These are phyloP conservation scores for Pseudeuparius sepicola DNA, from an alignment of 2,888 invertebrate species.

Conservation along the genomic window DNA sequence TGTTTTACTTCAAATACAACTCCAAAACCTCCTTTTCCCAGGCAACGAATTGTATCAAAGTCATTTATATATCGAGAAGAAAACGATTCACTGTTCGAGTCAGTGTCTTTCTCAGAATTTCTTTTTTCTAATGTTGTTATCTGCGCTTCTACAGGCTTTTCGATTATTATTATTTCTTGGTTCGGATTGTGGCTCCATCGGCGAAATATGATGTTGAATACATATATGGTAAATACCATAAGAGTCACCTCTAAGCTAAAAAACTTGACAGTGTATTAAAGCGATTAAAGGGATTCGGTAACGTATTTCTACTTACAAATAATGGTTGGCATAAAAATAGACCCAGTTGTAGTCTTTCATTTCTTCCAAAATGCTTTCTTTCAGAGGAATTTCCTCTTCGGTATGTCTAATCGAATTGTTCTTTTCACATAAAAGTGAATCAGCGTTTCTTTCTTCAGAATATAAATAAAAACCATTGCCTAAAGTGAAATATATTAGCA, in stretches of 20 bases:
- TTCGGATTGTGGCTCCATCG: slow-evolving; percentile 18
- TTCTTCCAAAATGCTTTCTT: no score
- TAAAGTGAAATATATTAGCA: no score
- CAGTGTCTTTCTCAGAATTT: slow-evolving; percentile 23
- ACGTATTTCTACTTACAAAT: no score
- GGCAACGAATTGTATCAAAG: slow-evolving; percentile 69
- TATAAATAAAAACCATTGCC: slow-evolving; percentile 73
- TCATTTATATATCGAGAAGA: slow-evolving; percentile 69
- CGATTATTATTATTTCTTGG: slow-evolving; percentile 25
- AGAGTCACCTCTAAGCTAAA: slow-evolving; percentile 22
- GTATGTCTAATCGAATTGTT: no score
- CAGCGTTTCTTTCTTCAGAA: slow-evolving; percentile 38
- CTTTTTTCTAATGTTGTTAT: slow-evolving; percentile 10
- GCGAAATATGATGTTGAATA: slow-evolving; percentile 20
- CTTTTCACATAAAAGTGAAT: no score
- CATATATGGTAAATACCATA: slow-evolving; percentile 20
- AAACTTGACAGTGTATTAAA: no score
- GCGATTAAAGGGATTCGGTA: no score
- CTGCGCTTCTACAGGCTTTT: slow-evolving; percentile 24
- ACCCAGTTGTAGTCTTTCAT: no score
- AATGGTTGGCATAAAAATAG: no score
- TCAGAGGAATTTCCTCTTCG: no score
- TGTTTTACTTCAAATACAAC: slow-evolving; percentile 92
- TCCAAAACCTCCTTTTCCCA: slow-evolving; percentile 91
- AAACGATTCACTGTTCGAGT: slow-evolving; percentile 34